Base-by-base conservation (phyloP, 2,888 invertebrate genomes). In the Drosophila antonietae region DNA sequence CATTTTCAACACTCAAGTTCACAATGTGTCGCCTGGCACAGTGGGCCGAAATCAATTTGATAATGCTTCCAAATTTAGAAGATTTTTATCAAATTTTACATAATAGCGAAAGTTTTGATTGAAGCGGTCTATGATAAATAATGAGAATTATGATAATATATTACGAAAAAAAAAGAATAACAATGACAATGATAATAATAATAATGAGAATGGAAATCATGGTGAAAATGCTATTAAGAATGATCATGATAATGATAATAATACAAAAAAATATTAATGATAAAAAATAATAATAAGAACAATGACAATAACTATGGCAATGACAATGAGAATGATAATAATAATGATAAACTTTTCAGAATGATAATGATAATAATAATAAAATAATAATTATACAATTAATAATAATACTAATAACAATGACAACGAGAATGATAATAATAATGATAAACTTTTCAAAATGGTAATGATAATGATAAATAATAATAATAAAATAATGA, bases 1-100 rank as follows among this genome's bases (percentile, higher is more conserved):
- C 67, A 69, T 81, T 83, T 87, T 80, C 83, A 80, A 88, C 82
- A 86, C 77, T 79, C 88, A 87, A 89, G 89, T 89, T 51, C 65
- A 58, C 53, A 65, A 35, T 41, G 73, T 59, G 59, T 59, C 61
- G 53, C 41, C 43, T 49, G 78, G 80, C 81, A 82, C 71, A 76
- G 75, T 75, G 74, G 72, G 73, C 8, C 20, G 10, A 28, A 37
- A 63, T n/a, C 41, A 1, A 51, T 51, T 51, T 2, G 10, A 31
- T 18, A 6, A 31, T 8, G 1, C 46, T 14, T 15, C 9, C n/a
- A n/a, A 2, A 14, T 14, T 28, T 31, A 49, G 49, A 33, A 7
- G 33, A 9, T 18, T 33, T 12, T 31, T 5, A n/a, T 31, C 49
- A n/a, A 31, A 6, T 10, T 49, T 31, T 31, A 31, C 31, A n/a